Evolutionary conservation across 2,113 vertebrate genomes (phyloP).

Genomic region (Lepisosteus osseus): DNA sequence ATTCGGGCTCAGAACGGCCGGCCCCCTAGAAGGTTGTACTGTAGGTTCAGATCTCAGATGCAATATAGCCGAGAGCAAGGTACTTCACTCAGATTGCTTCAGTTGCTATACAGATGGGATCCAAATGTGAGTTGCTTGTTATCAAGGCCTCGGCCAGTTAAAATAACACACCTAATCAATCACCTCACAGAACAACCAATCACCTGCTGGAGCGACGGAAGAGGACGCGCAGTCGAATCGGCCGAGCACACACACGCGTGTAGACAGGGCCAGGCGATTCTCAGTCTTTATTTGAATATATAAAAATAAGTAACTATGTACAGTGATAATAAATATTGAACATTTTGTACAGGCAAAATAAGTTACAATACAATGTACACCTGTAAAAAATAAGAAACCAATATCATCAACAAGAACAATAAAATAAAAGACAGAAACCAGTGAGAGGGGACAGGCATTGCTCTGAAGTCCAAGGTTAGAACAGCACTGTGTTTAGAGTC

Average conservation of each 20-base stretch:
- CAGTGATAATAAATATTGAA: slow-evolving; percentile 80
- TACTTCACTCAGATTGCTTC: no score
- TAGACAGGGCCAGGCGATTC: slow-evolving; percentile 32
- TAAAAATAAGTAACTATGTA: slow-evolving; percentile 80
- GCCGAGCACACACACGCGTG: not conserved
- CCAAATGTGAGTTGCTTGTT: no score
- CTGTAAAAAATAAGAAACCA: slow-evolving; percentile 55
- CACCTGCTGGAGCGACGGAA: not conserved
- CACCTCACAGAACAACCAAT: not conserved
- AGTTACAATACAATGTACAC: slow-evolving; percentile 67
- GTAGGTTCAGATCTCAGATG: no score
- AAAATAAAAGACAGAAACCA: slow-evolving; percentile 36
- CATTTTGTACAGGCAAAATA: slow-evolving; percentile 77
- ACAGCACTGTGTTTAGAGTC: no score
- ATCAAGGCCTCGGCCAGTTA: no score
- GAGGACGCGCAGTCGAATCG: not conserved
- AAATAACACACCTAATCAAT: not conserved
- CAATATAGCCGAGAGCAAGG: no score
- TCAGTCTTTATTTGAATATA: slow-evolving; percentile 75
- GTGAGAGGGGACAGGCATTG: not conserved
- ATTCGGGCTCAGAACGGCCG: no score
- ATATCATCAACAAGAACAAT: slow-evolving; percentile 35
- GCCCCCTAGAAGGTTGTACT: no score
- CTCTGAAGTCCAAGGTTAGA: no score
- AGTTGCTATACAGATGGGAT: no score